Percentiles rank a stretch among this genome's conserved stretches.
Conservation (phyloP, 92 coral and sea anemone genomes). For the Pocillopora meandrina region DNA sequence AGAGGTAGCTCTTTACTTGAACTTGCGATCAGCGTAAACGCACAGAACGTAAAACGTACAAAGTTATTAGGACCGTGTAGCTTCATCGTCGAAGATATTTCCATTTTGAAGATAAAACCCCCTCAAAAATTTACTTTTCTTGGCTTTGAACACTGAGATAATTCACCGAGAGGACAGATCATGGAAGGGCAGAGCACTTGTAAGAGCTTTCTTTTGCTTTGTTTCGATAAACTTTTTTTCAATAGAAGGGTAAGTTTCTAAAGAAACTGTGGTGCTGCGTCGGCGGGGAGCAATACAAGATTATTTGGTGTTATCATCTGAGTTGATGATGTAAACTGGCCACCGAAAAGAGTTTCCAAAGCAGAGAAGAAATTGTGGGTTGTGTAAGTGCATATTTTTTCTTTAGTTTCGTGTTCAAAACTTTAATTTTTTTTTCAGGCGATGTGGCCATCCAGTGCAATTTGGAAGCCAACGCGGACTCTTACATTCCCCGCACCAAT, state of each 20-base stretch:
- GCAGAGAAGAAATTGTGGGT: too few species aligned
- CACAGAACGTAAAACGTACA: background rate
- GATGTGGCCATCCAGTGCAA: conserved; percentile 56
- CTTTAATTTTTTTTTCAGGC: conserved; percentile 11
- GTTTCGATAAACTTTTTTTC: background rate
- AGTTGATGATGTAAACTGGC: too few species aligned
- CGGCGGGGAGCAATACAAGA: too few species aligned
- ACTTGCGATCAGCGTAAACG: background rate
- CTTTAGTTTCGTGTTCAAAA: background rate
- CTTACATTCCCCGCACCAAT: conserved; percentile 29
- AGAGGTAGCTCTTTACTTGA: background rate
- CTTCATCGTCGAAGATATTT: background rate
- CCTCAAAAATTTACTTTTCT: background rate
- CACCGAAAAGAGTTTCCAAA: too few species aligned
- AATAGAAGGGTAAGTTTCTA: too few species aligned
- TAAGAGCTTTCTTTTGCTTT: background rate
- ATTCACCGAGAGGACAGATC: background rate
- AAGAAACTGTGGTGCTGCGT: too few species aligned
- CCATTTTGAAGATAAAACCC: background rate
- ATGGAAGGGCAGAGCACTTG: conserved; percentile 19
- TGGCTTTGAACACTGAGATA: background rate
- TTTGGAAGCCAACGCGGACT: conserved; percentile 30
- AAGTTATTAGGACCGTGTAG: background rate
- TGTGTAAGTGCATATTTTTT: background rate
- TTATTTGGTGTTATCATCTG: too few species aligned